These are phyloP conservation scores for Stegana nigrithorax DNA, from an alignment of 2,888 invertebrate genomes.

Conservation along the genomic window DNA sequence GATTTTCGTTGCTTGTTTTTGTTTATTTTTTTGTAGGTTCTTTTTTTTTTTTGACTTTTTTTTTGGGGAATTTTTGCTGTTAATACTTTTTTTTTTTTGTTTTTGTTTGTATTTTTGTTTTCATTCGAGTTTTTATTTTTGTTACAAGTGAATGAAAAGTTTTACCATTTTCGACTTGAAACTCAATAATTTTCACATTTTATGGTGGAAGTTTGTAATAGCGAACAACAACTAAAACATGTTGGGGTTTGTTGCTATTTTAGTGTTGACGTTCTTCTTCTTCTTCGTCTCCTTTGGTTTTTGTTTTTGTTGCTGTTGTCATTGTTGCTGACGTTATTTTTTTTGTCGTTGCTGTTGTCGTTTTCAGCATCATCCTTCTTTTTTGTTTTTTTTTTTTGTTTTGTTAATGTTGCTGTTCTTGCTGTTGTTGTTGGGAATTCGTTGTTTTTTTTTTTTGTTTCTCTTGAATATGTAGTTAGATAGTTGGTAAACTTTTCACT, in stretches of 20 bases:
- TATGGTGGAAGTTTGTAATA: constrained; percentile 35
- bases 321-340: constrained; percentile 23
- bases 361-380: not conserved
- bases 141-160: constrained; percentile 36
- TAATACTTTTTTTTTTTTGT: too few species aligned
- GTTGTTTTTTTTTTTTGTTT: too few species aligned
- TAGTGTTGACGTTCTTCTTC: too few species aligned
- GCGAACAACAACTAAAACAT: not conserved
- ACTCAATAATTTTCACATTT: constrained; percentile 45
- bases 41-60: too few species aligned
- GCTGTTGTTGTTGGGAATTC: not conserved
- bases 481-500: constrained; percentile 36
- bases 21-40: not conserved
- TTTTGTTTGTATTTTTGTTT: too few species aligned
- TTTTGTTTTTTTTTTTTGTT: too few species aligned
- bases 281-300: not conserved
- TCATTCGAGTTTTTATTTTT: too few species aligned
- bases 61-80: too few species aligned
- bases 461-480: too few species aligned
- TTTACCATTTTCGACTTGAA: constrained; percentile 38
- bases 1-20: constrained; percentile 25
- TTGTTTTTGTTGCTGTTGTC: constrained; percentile 34
- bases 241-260: too few species aligned
- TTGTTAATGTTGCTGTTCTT: not conserved
- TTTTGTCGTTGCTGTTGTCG: too few species aligned